Percentiles rank a stretch among this genome's conserved stretches.
These are phyloP conservation scores for Hermaeophaga mercurialis DNA, from an alignment of 2,888 invertebrate species.

Conservation along the genomic window DNA sequence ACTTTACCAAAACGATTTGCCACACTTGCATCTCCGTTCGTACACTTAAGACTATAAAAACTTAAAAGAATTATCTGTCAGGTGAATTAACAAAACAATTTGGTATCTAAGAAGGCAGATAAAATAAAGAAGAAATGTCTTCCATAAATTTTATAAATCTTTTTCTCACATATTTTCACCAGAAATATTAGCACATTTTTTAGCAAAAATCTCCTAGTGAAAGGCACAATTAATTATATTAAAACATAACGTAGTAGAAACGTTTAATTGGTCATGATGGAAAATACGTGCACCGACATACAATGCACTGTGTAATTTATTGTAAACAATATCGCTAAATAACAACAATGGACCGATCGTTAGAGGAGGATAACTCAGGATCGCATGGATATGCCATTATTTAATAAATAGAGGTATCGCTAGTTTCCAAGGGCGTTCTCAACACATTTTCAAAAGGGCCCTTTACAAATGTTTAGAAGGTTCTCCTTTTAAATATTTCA, in stretches of 20 bases:
- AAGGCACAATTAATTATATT: constrained; percentile 57
- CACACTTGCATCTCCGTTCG: no score
- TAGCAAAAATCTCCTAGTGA: constrained; percentile 46
- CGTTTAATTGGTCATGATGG: constrained; percentile 56
- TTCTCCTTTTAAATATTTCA: no score
- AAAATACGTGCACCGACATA: constrained; percentile 54
- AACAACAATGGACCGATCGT: constrained; percentile 55
- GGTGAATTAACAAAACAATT: no score
- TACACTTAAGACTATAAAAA: no score
- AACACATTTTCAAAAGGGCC: background rate
- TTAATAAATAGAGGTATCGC: constrained; percentile 39
- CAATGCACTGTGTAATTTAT: constrained; percentile 55
- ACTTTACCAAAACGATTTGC: no score
- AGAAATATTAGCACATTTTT: constrained; percentile 13
- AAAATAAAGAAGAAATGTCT: no score
- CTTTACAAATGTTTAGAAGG: no score
- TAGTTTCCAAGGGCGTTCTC: background rate
- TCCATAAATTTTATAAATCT: no score
- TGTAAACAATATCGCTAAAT: constrained; percentile 56
- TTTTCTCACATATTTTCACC: background rate
- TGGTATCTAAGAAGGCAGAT: no score
- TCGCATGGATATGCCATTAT: constrained; percentile 42
- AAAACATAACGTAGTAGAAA: constrained; percentile 53
- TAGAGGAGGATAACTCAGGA: constrained; percentile 50
- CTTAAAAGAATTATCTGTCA: no score